These are phyloP conservation scores for Dromaius novaehollandiae DNA, from an alignment of 2,113 vertebrate species.

Conservation along the genomic window DNA sequence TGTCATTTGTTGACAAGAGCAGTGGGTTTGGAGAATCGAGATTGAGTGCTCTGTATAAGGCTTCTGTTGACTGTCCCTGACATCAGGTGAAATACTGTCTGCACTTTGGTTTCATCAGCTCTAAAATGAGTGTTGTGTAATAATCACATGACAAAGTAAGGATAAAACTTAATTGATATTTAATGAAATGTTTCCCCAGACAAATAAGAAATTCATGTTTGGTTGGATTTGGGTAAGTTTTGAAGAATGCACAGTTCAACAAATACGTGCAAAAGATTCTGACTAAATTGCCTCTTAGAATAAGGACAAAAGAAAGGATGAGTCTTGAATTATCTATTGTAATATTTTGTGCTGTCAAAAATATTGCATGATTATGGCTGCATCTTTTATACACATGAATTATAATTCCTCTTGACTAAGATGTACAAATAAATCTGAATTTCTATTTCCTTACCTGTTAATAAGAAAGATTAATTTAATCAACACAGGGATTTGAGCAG, in stretches of 20 bases:
- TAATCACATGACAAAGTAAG: background rate
- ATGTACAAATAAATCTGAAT: background rate
- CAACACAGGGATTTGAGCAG: background rate
- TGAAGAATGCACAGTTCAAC: background rate
- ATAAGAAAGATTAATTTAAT: conserved; percentile 25
- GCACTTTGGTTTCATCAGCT: background rate
- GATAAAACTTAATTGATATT: background rate
- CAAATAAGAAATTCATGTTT: background rate
- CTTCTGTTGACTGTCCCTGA: background rate
- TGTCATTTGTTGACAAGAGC: background rate
- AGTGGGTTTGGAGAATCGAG: background rate
- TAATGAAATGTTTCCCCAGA: background rate
- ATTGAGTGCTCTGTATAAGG: background rate
- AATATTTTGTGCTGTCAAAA: background rate
- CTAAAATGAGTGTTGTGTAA: background rate
- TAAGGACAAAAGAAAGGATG: background rate
- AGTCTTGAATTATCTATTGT: background rate
- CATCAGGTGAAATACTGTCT: background rate
- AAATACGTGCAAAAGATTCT: background rate
- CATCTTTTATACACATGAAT: background rate
- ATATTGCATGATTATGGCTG: background rate
- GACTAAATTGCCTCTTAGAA: background rate
- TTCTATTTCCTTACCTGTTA: background rate
- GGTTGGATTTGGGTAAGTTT: background rate
- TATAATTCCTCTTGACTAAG: background rate